Evolutionary conservation across 2,888 invertebrate genomes (phyloP).

Genomic region (Noctua janthina): DNA sequence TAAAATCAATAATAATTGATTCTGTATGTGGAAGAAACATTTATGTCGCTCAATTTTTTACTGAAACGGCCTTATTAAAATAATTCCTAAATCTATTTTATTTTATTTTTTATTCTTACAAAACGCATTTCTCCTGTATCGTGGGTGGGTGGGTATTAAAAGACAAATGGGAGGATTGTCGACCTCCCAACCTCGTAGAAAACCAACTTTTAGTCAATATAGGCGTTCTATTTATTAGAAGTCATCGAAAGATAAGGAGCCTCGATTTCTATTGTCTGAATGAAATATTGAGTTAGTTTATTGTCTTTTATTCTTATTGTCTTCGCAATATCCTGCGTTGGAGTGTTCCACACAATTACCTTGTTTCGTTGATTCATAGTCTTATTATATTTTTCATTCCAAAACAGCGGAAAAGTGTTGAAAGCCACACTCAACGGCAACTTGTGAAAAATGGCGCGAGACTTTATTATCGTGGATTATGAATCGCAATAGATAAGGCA

Average conservation of each 20-base stretch:
- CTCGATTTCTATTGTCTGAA: conserved; percentile 63
- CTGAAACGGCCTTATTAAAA: neutral
- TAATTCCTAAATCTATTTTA: neutral
- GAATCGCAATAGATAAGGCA: conserved; percentile 82
- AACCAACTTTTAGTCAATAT: conserved; percentile 52
- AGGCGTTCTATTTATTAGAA: conserved; percentile 56
- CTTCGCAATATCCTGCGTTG: conserved; percentile 58
- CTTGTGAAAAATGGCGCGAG: conserved; percentile 73
- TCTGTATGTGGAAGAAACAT: neutral
- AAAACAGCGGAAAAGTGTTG: conserved; percentile 68
- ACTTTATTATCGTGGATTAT: conserved; percentile 78
- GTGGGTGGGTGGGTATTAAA: too few species aligned
- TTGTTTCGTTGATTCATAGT: conserved; percentile 61
- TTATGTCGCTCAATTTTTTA: neutral
- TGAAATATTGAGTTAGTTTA: conserved; percentile 66
- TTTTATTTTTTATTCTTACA: too few species aligned
- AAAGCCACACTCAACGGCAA: conserved; percentile 65
- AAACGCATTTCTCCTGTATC: too few species aligned
- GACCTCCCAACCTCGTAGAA: conserved; percentile 7
- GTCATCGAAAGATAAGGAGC: conserved; percentile 58
- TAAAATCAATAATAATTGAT: neutral
- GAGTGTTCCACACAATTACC: conserved; percentile 60
- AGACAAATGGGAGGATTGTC: conserved; percentile 12
- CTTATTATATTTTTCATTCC: conserved; percentile 65
- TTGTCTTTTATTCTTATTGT: conserved; percentile 66